Evolutionary conservation across 92 coral and sea anemone species (phyloP).

Genomic region (Blastomussa wellsi): DNA sequence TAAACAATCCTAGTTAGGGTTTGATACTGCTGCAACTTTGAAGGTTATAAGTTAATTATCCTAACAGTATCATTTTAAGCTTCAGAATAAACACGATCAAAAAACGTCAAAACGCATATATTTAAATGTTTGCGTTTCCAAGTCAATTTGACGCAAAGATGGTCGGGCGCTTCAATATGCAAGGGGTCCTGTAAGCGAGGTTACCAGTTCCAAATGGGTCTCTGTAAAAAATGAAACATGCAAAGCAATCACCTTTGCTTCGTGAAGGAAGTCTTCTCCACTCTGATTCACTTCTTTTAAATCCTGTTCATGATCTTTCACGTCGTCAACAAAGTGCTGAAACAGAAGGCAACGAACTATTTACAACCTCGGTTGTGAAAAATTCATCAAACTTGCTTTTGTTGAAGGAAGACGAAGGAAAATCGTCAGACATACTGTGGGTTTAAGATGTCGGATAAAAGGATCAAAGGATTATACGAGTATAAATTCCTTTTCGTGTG

Average conservation of each 20-base stretch:
- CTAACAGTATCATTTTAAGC: not conserved
- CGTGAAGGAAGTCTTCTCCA: conserved; percentile 97
- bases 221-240: not conserved
- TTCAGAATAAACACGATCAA: not conserved
- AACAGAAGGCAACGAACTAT: conserved; percentile 12
- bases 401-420: not conserved
- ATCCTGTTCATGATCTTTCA: conserved; percentile 88
- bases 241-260: conserved; percentile 79
- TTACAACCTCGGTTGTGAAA: not conserved
- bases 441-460: not conserved
- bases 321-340: conserved; percentile 91
- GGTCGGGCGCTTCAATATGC: not conserved
- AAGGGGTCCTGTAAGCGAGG: not conserved
- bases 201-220: not conserved
- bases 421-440: not conserved
- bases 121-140: conserved; percentile 34
- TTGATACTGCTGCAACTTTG: not conserved
- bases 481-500: conserved; percentile 7
- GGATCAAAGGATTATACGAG: not conserved
- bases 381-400: not conserved
- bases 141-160: not conserved
- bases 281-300: conserved; percentile 91
- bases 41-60: conserved; percentile 7
- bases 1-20: not conserved
- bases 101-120: conserved; percentile 33